phyloP scores from a whole-genome alignment of 2,113 vertebrate genomes.

The Toxostoma redivivum region DNA sequence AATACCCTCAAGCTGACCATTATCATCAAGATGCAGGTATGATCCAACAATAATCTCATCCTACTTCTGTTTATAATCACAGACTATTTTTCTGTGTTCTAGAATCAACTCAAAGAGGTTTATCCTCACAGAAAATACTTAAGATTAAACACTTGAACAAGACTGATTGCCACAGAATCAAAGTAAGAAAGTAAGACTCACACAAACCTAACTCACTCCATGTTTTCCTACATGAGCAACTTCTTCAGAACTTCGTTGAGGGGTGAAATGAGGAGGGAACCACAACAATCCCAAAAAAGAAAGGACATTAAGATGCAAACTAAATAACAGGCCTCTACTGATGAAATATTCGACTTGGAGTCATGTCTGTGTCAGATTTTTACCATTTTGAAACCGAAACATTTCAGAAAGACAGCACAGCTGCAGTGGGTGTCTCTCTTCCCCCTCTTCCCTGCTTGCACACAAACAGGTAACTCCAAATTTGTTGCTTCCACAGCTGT shows the following conservation, averaged over 20 bases:
- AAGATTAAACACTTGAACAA: not conserved
- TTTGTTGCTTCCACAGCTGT: not conserved
- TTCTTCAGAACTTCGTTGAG: not conserved
- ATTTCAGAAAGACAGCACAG: not conserved
- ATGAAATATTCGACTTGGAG: not conserved
- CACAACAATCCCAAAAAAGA: not conserved
- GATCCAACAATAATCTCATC: not conserved
- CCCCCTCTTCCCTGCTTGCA: not conserved
- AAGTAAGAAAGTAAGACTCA: not conserved
- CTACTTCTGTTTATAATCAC: not conserved
- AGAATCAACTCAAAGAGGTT: not conserved
- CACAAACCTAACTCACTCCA: not conserved
- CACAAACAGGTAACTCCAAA: not conserved
- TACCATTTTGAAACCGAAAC: not conserved
- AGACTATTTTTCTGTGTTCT: not conserved
- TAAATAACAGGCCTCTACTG: not conserved
- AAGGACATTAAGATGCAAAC: not conserved
- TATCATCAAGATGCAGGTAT: not conserved
- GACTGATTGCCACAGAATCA: not conserved
- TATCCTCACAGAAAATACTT: not conserved
- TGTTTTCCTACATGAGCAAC: not conserved
- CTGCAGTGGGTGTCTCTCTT: not conserved
- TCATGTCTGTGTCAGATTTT: not conserved
- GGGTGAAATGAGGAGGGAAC: not conserved
- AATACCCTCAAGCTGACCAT: not conserved